phyloP scores from a whole-genome alignment of 1,140 invertebrate species.

The Phymastichus coffea region DNA sequence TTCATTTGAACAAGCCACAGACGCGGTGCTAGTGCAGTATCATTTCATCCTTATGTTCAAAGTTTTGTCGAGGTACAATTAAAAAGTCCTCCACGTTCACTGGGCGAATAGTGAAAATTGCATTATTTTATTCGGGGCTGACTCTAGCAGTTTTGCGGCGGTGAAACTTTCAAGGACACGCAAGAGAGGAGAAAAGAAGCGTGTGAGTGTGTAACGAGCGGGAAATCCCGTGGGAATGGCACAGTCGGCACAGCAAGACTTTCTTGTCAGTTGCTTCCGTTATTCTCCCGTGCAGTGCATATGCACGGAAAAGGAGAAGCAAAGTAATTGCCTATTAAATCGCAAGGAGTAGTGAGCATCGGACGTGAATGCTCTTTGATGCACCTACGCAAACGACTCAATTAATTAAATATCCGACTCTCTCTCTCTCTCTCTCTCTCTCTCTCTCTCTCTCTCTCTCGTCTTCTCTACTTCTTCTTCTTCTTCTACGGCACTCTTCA shows the following conservation, averaged over 20 bases:
- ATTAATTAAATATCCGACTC: conserved; percentile 18
- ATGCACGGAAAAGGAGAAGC: conserved; percentile 4
- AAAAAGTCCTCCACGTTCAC: conserved; percentile 18
- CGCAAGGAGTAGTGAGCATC: conserved; percentile 1
- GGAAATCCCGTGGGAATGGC: conserved; percentile 23
- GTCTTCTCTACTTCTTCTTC: neutral
- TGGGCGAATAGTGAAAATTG: conserved; percentile 19
- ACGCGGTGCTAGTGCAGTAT: no score
- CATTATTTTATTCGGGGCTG: neutral
- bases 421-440: neutral
- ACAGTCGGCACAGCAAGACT: no score
- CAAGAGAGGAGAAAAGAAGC: neutral
- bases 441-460: neutral
- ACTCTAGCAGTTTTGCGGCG: neutral
- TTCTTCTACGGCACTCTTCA: no score
- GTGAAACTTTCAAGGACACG: conserved; percentile 20
- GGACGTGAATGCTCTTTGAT: neutral
- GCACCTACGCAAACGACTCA: conserved; percentile 21
- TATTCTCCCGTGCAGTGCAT: no score
- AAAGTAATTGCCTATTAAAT: conserved; percentile 28
- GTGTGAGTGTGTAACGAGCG: neutral
- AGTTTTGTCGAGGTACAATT: conserved; percentile 15
- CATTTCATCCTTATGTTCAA: conserved; percentile 10
- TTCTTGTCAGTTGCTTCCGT: no score
- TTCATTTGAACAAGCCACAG: no score